Percentiles rank a stretch among this genome's conserved stretches.
phyloP scores from a whole-genome alignment of 2,113 vertebrate genomes.

The Ia io region DNA sequence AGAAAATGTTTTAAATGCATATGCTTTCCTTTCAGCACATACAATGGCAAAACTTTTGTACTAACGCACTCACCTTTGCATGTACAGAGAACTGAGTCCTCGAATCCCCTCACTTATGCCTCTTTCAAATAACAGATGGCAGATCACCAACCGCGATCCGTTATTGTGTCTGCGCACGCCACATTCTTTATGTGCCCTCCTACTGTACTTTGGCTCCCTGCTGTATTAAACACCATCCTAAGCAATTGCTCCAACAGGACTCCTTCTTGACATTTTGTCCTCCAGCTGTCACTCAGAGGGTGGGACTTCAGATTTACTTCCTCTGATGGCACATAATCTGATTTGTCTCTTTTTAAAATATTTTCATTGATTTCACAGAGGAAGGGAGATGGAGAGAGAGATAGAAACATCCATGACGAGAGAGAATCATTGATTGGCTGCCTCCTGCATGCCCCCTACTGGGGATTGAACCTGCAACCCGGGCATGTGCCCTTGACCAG shows the following conservation, averaged over 20 bases:
- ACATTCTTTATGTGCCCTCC: slow-evolving; percentile 55
- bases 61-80: slow-evolving; percentile 70
- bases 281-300: slow-evolving; percentile 49
- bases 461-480: no score
- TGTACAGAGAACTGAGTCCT: slow-evolving; percentile 68
- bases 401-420: no score
- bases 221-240: slow-evolving; percentile 76
- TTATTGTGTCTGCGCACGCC: slow-evolving; percentile 64
- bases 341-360: neutral
- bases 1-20: slow-evolving; percentile 52
- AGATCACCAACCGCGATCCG: slow-evolving; percentile 53
- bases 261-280: slow-evolving; percentile 65
- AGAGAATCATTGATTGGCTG: no score
- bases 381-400: no score
- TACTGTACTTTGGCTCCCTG: slow-evolving; percentile 65
- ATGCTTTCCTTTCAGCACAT: slow-evolving; percentile 62
- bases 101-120: slow-evolving; percentile 49
- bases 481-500: no score
- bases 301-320: slow-evolving; percentile 37
- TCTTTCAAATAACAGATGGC: slow-evolving; percentile 48
- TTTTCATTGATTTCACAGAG: no score
- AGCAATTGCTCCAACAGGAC: slow-evolving; percentile 68
- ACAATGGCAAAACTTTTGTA: slow-evolving; percentile 70
- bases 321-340: neutral
- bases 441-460: no score